Conservation (phyloP, 1,140 invertebrate genomes). For the Zaprionus capensis region DNA sequence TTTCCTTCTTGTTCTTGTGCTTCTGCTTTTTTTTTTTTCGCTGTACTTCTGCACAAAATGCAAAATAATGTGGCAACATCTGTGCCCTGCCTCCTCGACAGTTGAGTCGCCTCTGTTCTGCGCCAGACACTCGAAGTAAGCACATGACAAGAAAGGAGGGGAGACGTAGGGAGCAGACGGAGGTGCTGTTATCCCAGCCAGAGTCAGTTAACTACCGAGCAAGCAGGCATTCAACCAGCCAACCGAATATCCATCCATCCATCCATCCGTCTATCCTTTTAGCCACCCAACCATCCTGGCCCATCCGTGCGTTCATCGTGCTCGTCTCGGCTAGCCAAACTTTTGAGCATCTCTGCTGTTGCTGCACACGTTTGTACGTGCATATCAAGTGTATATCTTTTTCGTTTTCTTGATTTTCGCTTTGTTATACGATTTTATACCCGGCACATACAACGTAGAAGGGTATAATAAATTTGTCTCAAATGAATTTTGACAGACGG, state of each 20-base stretch:
- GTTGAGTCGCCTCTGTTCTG: constrained; percentile 58
- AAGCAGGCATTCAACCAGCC: constrained; percentile 15
- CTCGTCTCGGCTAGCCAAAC: constrained; percentile 16
- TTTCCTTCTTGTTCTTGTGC: constrained; percentile 1
- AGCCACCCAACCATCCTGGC: constrained; percentile 45
- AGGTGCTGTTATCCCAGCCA: neutral
- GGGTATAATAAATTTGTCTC: too few species aligned
- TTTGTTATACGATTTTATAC: constrained; percentile 30
- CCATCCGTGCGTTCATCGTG: neutral
- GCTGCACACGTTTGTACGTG: constrained; percentile 38
- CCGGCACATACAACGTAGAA: too few species aligned
- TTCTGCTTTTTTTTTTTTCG: neutral
- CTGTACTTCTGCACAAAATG: constrained; percentile 63
- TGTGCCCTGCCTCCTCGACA: constrained; percentile 46
- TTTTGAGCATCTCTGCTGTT: constrained; percentile 22
- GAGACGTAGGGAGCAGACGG: constrained; percentile 30
- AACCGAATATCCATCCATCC: constrained; percentile 54
- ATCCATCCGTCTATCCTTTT: constrained; percentile 61
- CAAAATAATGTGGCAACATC: constrained; percentile 70
- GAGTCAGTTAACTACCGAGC: constrained; percentile 50
- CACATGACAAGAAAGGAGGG: constrained; percentile 17
- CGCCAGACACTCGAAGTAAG: constrained; percentile 76
- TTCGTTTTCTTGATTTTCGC: constrained; percentile 63
- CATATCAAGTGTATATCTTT: constrained; percentile 55
- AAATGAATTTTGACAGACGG: too few species aligned